Conservation (phyloP, 2,888 invertebrate genomes). For the Melanostoma mellinum region DNA sequence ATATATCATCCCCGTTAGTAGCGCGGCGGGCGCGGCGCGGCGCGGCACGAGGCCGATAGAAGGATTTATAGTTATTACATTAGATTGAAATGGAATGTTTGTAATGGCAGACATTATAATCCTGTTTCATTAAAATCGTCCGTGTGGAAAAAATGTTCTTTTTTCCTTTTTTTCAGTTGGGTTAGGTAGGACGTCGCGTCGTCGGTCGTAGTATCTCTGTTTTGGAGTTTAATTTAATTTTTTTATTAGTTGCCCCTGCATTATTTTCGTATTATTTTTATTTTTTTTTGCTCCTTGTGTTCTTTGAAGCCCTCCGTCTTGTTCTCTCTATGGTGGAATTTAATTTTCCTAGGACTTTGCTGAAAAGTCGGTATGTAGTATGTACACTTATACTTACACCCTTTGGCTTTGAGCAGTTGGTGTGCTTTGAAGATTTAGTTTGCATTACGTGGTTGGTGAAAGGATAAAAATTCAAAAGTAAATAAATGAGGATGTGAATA, state of each 20-base stretch:
- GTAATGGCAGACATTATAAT: slow-evolving; percentile 72
- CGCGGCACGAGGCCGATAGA: slow-evolving; percentile 11
- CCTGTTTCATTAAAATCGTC: slow-evolving; percentile 70
- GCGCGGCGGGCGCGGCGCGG: too few species aligned
- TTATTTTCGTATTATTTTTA: slow-evolving; percentile 19
- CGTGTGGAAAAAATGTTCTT: slow-evolving; percentile 70
- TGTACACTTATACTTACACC: slow-evolving; percentile 9
- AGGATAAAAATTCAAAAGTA: slow-evolving; percentile 49
- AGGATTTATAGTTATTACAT: slow-evolving; percentile 67
- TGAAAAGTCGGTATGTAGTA: neutral
- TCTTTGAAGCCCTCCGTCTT: slow-evolving; percentile 53
- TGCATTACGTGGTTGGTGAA: slow-evolving; percentile 57
- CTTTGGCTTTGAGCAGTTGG: slow-evolving; percentile 46
- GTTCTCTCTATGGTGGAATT: slow-evolving; percentile 43
- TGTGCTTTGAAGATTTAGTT: slow-evolving; percentile 52
- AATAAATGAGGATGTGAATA: neutral
- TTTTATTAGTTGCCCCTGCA: slow-evolving; percentile 29
- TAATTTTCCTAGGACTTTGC: slow-evolving; percentile 62
- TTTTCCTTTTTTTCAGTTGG: slow-evolving; percentile 37
- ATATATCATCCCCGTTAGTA: slow-evolving; percentile 24
- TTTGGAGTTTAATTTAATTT: slow-evolving; percentile 32
- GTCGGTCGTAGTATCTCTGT: slow-evolving; percentile 21
- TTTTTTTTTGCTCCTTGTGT: slow-evolving; percentile 22
- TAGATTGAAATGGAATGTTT: slow-evolving; percentile 70
- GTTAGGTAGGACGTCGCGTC: too few species aligned